Percentiles rank a stretch among this genome's conserved stretches.
Conservation (phyloP, 2,888 invertebrate species). For the Boloria selene region DNA sequence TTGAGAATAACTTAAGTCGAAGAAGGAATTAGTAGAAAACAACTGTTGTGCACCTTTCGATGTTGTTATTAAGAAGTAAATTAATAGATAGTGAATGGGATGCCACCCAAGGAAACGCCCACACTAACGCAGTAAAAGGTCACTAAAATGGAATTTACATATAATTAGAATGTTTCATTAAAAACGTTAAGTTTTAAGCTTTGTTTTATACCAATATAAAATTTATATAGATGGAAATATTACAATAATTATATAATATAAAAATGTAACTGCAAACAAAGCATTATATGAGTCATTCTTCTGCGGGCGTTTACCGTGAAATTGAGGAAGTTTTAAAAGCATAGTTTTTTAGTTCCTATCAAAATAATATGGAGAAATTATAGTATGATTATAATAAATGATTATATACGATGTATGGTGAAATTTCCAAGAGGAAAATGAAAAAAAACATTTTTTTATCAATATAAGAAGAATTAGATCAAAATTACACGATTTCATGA, state of each 20-base stretch:
- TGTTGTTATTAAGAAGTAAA: conserved; percentile 4
- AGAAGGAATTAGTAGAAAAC: too few relatives aligned
- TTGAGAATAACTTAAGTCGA: too few relatives aligned
- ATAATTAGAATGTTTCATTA: conserved; percentile 3
- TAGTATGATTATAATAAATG: conserved; percentile 3
- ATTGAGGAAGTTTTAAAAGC: conserved; percentile 28
- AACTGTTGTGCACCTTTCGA: neutral
- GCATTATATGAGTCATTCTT: conserved; percentile 28
- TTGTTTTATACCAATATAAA: neutral
- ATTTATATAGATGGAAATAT: conserved; percentile 2
- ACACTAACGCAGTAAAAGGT: conserved; percentile 5
- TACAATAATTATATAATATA: conserved; percentile 15
- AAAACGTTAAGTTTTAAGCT: neutral
- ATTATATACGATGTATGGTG: neutral
- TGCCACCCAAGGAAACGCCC: conserved; percentile 6
- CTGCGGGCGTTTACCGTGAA: conserved; percentile 34
- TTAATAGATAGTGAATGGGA: conserved; percentile 2
- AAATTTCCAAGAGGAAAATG: neutral
- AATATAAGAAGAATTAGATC: too few relatives aligned
- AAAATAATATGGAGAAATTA: conserved; percentile 7
- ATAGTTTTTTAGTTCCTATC: conserved; percentile 27
- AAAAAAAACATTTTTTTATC: too few relatives aligned
- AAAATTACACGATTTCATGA: too few relatives aligned
- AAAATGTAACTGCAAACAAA: conserved; percentile 17
- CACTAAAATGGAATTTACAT: conserved; percentile 12